Evolutionary conservation across 1,140 invertebrate species (phyloP), one percentile per base, ranked within the genome.

Genomic region (Choristoneura fumiferana): DNA sequence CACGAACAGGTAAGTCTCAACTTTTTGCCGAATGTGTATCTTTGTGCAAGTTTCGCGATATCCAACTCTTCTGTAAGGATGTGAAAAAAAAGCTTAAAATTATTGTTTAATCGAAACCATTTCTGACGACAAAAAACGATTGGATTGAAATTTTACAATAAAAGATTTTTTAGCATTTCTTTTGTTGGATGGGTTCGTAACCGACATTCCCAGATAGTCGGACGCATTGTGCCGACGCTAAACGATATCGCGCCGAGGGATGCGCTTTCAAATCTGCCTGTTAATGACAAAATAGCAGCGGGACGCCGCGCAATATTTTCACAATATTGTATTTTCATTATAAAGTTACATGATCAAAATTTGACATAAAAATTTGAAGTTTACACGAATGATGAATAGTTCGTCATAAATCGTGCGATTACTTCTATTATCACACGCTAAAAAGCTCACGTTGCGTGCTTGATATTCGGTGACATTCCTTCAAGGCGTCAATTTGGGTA

Each of bases 231-330:
- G 65, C 73, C 61, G 57, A 61, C 70, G 67, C 79, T 81, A 84
- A 84, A 81, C 69, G 76, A 84, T 79, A 68, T 73, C 67, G 68
- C 72, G 62, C 60, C 45, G 63, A 63, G 67, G 62, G 72, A 73
- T 69, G 63, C 67, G 67, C 64, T 76, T 74, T 77, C 55, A 74
- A 78, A 83, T 78, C 54, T 70, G 58, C 75, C 57, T 75, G 76
- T 77, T 87, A 86, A 87, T 87, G 80, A 84, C 75, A 76, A 69
- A 76, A 83, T 81, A 80, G 62, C 85, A 87, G 84, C 85, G 76
- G 85, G 85, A 80, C 56, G 67, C 76, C 76, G 58, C 38, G 62
- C 61, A 73, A 83, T 84, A 79, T 80, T 82, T 81, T 80, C 74
- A 81, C 73, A 85, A 85, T 73, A 82, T 76, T 75, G 65, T 78